These are phyloP conservation scores for Perizoma affinitatum DNA, from an alignment of 2,888 invertebrate species.

Conservation along the genomic window DNA sequence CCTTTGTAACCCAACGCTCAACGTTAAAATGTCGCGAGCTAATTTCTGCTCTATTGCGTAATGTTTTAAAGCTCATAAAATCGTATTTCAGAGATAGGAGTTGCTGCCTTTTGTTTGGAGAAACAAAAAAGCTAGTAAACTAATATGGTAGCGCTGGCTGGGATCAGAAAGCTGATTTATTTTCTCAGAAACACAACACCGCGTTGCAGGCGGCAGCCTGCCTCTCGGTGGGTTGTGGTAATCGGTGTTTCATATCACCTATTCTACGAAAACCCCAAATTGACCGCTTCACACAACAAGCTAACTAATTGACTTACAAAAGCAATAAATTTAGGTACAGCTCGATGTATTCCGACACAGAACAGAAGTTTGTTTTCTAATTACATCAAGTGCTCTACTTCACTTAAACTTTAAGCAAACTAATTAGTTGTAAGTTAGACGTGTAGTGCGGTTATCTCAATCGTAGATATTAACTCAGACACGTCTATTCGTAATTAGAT, in stretches of 20 bases:
- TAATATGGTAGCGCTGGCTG: constrained; percentile 68
- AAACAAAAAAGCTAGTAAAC: constrained; percentile 67
- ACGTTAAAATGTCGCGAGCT: constrained; percentile 49
- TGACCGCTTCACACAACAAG: constrained; percentile 18
- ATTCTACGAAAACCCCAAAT: constrained; percentile 36
- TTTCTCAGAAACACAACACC: constrained; percentile 68
- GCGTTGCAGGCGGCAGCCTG: constrained; percentile 20
- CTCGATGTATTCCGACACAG: constrained; percentile 28
- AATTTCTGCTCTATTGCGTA: constrained; percentile 59
- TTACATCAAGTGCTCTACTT: constrained; percentile 30
- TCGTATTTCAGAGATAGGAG: constrained; percentile 33
- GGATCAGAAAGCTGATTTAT: constrained; percentile 70
- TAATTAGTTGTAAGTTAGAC: constrained; percentile 31
- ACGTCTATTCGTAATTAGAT: constrained; percentile 22
- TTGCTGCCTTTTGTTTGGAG: constrained; percentile 49
- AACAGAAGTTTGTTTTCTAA: constrained; percentile 27
- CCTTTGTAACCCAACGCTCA: constrained; percentile 63
- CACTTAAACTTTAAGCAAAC: constrained; percentile 28
- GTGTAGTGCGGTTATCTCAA: constrained; percentile 24
- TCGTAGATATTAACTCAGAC: constrained; percentile 27
- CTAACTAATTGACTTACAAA: constrained; percentile 23
- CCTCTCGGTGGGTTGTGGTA: constrained; percentile 44
- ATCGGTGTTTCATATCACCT: constrained; percentile 38
- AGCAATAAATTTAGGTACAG: constrained; percentile 24
- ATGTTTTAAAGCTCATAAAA: constrained; percentile 53